phyloP scores from a whole-genome alignment of 2,113 vertebrate species.

The Oryzias curvinotus region DNA sequence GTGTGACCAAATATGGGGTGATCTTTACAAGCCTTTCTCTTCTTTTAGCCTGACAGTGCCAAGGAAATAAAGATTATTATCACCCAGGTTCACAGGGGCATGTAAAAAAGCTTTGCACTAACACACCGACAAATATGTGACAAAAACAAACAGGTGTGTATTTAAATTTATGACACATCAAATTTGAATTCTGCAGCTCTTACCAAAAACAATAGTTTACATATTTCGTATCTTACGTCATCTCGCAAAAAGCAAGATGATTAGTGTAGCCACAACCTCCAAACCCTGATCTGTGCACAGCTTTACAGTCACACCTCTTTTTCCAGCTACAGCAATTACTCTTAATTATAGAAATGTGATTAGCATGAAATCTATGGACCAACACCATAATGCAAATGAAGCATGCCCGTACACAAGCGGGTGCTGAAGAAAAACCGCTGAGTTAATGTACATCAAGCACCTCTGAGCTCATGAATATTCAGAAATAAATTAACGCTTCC shows the following conservation, averaged over 20 bases:
- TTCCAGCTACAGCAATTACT: slow-evolving; percentile 51
- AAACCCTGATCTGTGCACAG: slow-evolving; percentile 14
- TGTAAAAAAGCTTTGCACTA: slow-evolving; percentile 22
- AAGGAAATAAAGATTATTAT: slow-evolving; percentile 60
- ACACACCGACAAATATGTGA: slow-evolving; percentile 10
- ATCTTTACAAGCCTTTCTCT: slow-evolving; percentile 36
- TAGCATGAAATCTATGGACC: slow-evolving; percentile 35
- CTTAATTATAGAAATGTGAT: slow-evolving; percentile 55
- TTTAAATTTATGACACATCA: slow-evolving; percentile 18
- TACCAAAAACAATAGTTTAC: slow-evolving; percentile 8
- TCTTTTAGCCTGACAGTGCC: slow-evolving; percentile 55
- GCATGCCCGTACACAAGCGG: background rate
- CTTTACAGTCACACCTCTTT: slow-evolving; percentile 42
- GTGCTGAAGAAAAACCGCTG: slow-evolving; percentile 4
- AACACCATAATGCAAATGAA: slow-evolving; percentile 3
- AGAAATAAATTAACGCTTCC: slow-evolving; percentile 19
- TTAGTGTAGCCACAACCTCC: slow-evolving; percentile 20
- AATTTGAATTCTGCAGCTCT: slow-evolving; percentile 22
- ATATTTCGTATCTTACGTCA: slow-evolving; percentile 20
- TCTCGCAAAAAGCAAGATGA: slow-evolving; percentile 10
- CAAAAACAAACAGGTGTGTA: slow-evolving; percentile 28
- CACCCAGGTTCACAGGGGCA: slow-evolving; percentile 13
- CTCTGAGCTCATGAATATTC: slow-evolving; percentile 50
- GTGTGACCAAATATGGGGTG: too few species aligned
- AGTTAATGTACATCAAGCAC: slow-evolving; percentile 23